phyloP scores from a whole-genome alignment of 2,113 vertebrate species.

The Hypomesus transpacificus region DNA sequence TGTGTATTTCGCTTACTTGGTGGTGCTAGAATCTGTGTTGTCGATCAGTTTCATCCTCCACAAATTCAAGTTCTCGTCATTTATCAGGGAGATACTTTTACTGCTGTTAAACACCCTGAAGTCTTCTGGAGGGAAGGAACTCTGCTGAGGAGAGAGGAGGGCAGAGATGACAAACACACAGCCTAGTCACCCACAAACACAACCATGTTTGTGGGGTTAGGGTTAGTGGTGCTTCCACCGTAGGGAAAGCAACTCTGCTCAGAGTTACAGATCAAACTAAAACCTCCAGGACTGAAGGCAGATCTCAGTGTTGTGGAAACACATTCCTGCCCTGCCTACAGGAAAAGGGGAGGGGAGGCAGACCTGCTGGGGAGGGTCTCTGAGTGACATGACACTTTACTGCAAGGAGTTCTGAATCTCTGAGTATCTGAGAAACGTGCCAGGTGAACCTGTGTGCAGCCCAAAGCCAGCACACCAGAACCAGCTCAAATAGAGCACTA shows the following conservation, averaged over 20 bases:
- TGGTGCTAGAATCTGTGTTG: conserved; percentile 80
- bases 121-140: conserved; percentile 80
- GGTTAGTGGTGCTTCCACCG: neutral
- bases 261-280: neutral
- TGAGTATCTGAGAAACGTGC: too few relatives aligned
- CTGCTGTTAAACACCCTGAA: conserved; percentile 84
- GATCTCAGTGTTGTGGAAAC: neutral
- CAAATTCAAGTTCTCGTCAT: conserved; percentile 83
- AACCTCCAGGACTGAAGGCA: neutral
- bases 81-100: conserved; percentile 85
- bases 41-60: conserved; percentile 91
- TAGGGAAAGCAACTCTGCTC: too few relatives aligned
- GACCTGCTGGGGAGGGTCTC: too few relatives aligned
- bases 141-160: conserved; percentile 65
- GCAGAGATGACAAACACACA: too few relatives aligned
- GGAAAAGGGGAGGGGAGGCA: neutral
- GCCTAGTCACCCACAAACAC: too few relatives aligned
- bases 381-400: too few relatives aligned
- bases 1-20: conserved; percentile 77
- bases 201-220: neutral
- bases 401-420: too few relatives aligned
- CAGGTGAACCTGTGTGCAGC: too few relatives aligned
- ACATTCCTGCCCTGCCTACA: conserved; percentile 14
- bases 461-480: too few relatives aligned
- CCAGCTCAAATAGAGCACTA: neutral